Conservation (phyloP, 2,113 vertebrate species). For the Cranoglanis bouderius region DNA sequence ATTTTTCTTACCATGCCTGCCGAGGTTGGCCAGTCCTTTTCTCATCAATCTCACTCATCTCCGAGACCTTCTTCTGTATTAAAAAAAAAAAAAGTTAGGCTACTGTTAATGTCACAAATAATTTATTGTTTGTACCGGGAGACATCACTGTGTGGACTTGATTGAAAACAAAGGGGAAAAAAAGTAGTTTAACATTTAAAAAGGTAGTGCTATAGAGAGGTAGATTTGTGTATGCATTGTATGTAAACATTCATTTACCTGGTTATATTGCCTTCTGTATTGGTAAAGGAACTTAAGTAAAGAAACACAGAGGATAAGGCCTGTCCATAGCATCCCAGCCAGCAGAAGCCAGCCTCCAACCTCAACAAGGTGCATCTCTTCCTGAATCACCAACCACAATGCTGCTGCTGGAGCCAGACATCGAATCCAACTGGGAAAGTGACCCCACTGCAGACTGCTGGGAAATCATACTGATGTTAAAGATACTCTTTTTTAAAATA, state of each 20-base stretch:
- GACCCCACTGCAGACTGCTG: neutral
- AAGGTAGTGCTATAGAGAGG: too few species aligned
- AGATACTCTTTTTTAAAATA: neutral
- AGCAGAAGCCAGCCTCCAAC: conserved; percentile 55
- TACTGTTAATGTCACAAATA: neutral
- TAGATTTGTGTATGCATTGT: neutral
- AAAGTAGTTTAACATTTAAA: neutral
- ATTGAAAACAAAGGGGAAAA: neutral
- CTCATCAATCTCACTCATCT: neutral
- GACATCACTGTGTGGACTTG: neutral
- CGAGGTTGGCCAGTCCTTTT: neutral
- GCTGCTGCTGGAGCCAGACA: conserved; percentile 45
- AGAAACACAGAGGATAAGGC: conserved; percentile 47
- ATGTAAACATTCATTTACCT: conserved; percentile 19
- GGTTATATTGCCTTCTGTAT: conserved; percentile 46
- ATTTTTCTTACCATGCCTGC: conserved; percentile 18
- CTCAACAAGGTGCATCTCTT: conserved; percentile 59
- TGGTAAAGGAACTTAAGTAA: conserved; percentile 42
- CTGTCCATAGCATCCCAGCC: conserved; percentile 55
- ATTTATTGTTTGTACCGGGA: neutral
- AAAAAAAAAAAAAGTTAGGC: neutral
- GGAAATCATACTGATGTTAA: neutral
- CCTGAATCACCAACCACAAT: conserved; percentile 63
- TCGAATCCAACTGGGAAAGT: conserved; percentile 42
- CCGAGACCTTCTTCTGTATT: neutral